These are phyloP conservation scores for Magallana angulata DNA, from an alignment of 1,140 invertebrate species.

Conservation along the genomic window DNA sequence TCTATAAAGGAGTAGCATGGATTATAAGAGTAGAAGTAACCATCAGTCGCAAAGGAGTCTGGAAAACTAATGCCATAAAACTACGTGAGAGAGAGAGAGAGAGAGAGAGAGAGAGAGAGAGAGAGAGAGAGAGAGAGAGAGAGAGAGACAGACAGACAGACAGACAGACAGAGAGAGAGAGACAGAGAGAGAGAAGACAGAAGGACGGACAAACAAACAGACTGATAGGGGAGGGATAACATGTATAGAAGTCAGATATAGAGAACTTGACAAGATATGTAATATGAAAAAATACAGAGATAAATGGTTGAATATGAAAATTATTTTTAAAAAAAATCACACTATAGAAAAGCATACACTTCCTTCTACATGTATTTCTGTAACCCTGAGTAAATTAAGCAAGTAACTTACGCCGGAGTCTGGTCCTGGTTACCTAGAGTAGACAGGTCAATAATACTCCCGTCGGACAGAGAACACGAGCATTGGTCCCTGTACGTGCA, in stretches of 20 bases:
- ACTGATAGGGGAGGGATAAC: background rate
- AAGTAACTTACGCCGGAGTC: background rate
- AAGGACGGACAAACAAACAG: no score
- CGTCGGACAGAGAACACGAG: background rate
- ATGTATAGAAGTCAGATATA: no score
- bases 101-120: slow-evolving; percentile 50
- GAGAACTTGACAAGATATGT: no score
- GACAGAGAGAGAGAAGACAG: slow-evolving; percentile 47
- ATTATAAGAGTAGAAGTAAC: slow-evolving; percentile 44
- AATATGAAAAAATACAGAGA: no score
- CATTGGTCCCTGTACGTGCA: background rate
- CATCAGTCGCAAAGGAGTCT: slow-evolving; percentile 35
- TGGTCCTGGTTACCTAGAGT: background rate
- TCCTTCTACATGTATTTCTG: no score
- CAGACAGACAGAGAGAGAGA: slow-evolving; percentile 48
- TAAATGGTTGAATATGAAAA: no score
- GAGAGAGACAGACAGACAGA: slow-evolving; percentile 51
- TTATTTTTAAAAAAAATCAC: no score
- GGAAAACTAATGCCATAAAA: slow-evolving; percentile 41
- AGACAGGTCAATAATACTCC: background rate
- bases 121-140: slow-evolving; percentile 48
- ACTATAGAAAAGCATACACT: no score
- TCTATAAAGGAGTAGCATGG: slow-evolving; percentile 43
- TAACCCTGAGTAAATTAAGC: background rate
- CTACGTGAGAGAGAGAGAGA: slow-evolving; percentile 40